Conservation (phyloP, 1,140 invertebrate species). For the Brachionus rubens region DNA sequence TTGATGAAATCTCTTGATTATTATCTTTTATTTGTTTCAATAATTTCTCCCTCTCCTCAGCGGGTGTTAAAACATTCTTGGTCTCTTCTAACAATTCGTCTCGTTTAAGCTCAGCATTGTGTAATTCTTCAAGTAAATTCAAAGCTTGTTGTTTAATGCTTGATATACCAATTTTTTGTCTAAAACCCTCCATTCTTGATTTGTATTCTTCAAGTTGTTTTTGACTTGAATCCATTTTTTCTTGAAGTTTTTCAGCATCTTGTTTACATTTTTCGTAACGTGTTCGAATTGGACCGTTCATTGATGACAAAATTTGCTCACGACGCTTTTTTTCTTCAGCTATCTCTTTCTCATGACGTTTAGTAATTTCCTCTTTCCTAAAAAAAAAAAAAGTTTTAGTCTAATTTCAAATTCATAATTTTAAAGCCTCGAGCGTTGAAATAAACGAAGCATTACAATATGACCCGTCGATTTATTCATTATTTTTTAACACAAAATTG, state of each 20-base stretch:
- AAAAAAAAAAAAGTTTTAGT: background rate
- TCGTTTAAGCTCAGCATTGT: conserved; percentile 32
- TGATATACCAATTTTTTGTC: conserved; percentile 18
- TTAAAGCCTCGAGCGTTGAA: too few species aligned
- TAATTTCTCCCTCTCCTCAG: conserved; percentile 42
- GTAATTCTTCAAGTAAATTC: conserved; percentile 36
- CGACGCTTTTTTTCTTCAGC: conserved; percentile 27
- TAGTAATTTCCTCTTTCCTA: conserved; percentile 31
- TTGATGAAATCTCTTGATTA: conserved; percentile 39
- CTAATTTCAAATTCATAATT: background rate
- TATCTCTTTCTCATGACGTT: conserved; percentile 28
- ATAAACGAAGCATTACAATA: too few species aligned
- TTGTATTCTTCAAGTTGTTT: conserved; percentile 10
- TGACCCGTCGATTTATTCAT: too few species aligned
- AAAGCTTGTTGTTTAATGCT: conserved; percentile 42
- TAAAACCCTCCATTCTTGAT: conserved; percentile 27
- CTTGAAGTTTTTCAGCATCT: conserved; percentile 27
- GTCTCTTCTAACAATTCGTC: conserved; percentile 27
- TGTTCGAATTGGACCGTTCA: conserved; percentile 26
- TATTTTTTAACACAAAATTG: too few species aligned
- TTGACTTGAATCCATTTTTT: conserved; percentile 26
- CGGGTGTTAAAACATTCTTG: conserved; percentile 25
- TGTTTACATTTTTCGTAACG: conserved; percentile 44
- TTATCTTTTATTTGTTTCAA: conserved; percentile 42
- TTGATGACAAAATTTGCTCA: conserved; percentile 10